phyloP scores from a whole-genome alignment of 2,797 vertebrate species.

The Oreochromis grahami region DNA sequence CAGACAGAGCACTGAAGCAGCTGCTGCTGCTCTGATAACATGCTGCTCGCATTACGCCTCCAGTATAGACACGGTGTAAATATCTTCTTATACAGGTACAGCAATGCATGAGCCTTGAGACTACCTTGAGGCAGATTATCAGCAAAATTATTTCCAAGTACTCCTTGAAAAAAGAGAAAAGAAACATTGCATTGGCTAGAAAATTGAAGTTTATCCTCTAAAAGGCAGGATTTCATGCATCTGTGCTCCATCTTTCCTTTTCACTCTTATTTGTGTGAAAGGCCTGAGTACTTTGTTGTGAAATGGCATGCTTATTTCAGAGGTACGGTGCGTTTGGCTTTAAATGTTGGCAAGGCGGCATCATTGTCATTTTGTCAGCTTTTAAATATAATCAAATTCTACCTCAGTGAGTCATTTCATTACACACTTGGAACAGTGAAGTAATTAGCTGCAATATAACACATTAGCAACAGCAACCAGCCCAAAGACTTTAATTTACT shows the following conservation, averaged over 20 bases:
- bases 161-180: slow-evolving; percentile 31
- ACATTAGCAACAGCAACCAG: slow-evolving; percentile 17
- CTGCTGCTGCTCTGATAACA: slow-evolving; percentile 2
- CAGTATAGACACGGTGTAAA: not conserved
- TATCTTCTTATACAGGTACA: slow-evolving; percentile 3
- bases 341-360: slow-evolving; percentile 41
- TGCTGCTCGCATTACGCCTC: not conserved
- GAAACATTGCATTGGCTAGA: slow-evolving; percentile 49
- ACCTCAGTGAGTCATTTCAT: slow-evolving; percentile 56
- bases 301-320: slow-evolving; percentile 30
- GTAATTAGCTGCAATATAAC: slow-evolving; percentile 43
- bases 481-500: slow-evolving; percentile 23
- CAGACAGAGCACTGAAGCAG: not conserved
- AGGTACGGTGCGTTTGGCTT: slow-evolving; percentile 19
- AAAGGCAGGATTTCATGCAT: slow-evolving; percentile 6
- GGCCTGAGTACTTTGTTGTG: slow-evolving; percentile 35
- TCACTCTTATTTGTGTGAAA: slow-evolving; percentile 28
- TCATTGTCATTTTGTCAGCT: slow-evolving; percentile 46
- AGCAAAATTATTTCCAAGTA: slow-evolving; percentile 47
- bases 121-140: slow-evolving; percentile 38
- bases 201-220: slow-evolving; percentile 22
- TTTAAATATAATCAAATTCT: slow-evolving; percentile 62
- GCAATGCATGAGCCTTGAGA: slow-evolving; percentile 14
- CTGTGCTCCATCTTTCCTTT: slow-evolving; percentile 10
- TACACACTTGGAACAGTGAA: slow-evolving; percentile 24